Evolutionary conservation across 2,888 invertebrate species (phyloP).

Genomic region (Chrysomela aeneicollis): DNA sequence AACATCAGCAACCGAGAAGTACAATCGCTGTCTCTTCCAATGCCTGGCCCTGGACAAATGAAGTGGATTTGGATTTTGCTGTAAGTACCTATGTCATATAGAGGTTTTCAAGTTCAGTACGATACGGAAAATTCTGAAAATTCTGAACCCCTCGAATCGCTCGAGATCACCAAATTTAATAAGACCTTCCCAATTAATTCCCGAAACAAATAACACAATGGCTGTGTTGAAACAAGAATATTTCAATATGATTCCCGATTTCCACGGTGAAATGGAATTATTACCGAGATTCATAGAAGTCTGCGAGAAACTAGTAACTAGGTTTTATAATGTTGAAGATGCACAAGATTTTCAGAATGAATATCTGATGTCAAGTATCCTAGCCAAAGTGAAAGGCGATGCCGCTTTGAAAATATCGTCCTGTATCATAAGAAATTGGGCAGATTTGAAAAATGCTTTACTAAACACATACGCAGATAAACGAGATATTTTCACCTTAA

Average conservation of each 20-base stretch:
- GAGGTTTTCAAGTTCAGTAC: too few species aligned
- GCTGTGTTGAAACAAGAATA: conserved; percentile 24
- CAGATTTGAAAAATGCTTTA: conserved; percentile 32
- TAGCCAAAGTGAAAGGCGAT: conserved; percentile 31
- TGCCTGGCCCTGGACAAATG: too few species aligned
- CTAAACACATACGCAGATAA: conserved; percentile 32
- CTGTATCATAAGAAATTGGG: too few species aligned
- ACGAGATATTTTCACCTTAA: conserved; percentile 31
- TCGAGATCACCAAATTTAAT: too few species aligned
- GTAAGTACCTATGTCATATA: conserved; percentile 16
- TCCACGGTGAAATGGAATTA: conserved; percentile 24
- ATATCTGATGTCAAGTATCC: conserved; percentile 30
- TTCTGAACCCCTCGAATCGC: neutral
- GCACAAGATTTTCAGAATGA: conserved; percentile 30
- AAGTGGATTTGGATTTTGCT: conserved; percentile 5
- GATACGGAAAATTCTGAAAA: neutral
- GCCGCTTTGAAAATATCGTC: conserved; percentile 30
- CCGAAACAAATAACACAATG: neutral
- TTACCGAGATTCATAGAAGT: conserved; percentile 27
- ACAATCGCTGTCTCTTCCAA: too few species aligned
- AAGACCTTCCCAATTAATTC: too few species aligned
- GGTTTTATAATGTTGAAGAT: conserved; percentile 26
- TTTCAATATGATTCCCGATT: too few species aligned
- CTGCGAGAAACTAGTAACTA: conserved; percentile 27
- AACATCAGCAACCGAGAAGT: too few species aligned